Evolutionary conservation across 2,113 vertebrate species (phyloP).

Genomic region (Ochotona curzoniae): DNA sequence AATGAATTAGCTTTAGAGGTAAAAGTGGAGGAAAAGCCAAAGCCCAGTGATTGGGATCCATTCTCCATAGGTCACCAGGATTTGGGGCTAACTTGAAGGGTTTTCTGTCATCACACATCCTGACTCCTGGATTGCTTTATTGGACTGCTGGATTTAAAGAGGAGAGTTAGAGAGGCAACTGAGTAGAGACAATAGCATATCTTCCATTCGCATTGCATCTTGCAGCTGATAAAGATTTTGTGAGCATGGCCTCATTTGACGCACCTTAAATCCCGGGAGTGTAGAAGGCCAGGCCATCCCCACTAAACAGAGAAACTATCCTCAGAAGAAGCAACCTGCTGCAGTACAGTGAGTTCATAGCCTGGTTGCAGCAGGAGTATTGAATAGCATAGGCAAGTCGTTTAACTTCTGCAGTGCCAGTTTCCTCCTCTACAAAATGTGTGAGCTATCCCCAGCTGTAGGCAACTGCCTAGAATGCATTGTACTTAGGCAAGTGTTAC

Average conservation of each 20-base stretch:
- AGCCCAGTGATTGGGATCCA: background rate
- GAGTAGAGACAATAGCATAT: background rate
- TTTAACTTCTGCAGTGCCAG: background rate
- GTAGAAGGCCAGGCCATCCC: background rate
- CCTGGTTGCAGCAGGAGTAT: background rate
- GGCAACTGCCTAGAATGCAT: no score
- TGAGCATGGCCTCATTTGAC: background rate
- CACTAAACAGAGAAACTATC: background rate
- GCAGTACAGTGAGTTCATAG: background rate
- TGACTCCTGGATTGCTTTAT: background rate
- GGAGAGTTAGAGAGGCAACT: background rate
- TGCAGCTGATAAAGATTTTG: background rate
- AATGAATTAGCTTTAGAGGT: background rate
- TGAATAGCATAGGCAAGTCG: no score
- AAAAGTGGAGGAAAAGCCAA: background rate
- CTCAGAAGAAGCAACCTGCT: background rate
- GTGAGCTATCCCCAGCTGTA: no score
- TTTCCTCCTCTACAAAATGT: background rate
- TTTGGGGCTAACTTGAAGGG: background rate
- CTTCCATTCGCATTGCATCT: background rate
- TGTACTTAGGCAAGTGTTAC: no score
- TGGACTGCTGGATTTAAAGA: background rate
- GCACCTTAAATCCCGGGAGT: background rate
- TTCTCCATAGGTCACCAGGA: background rate
- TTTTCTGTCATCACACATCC: background rate